These are phyloP conservation scores for Chondrosia reniformis DNA, from an alignment of 37 sponge, comb jelly and placozoan species.

Conservation along the genomic window DNA sequence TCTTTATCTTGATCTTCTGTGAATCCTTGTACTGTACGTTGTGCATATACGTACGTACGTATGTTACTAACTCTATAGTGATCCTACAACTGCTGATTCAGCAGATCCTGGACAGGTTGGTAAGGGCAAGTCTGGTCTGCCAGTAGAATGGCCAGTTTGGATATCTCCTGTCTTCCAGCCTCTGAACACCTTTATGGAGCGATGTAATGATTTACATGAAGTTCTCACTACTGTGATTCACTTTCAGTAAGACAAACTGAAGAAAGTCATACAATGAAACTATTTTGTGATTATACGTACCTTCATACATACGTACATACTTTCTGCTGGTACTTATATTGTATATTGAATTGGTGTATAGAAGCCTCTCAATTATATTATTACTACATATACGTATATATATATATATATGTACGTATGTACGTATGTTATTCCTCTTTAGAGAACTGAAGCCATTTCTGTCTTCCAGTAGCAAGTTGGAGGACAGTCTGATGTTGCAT, in stretches of 20 bases:
- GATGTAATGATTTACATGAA: slow-evolving; percentile 88
- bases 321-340: too few relatives aligned
- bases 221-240: slow-evolving; percentile 79
- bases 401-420: not conserved
- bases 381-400: not conserved
- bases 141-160: slow-evolving; percentile 69
- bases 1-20: too few relatives aligned
- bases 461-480: too few relatives aligned
- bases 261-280: slow-evolving; percentile 11
- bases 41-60: slow-evolving; percentile 7
- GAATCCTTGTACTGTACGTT: not conserved
- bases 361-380: not conserved
- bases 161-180: slow-evolving; percentile 61
- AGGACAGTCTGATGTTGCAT: not conserved
- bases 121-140: slow-evolving; percentile 13
- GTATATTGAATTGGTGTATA: too few relatives aligned
- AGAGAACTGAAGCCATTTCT: slow-evolving; percentile 30
- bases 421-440: not conserved
- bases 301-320: slow-evolving; percentile 1
- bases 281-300: not conserved
- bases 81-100: not conserved
- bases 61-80: not conserved
- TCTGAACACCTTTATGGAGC: slow-evolving; percentile 83
- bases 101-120: not conserved
- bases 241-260: slow-evolving; percentile 76